Evolutionary conservation across 2,797 vertebrate genomes (phyloP).

Genomic region (Malurus leucopterus): DNA sequence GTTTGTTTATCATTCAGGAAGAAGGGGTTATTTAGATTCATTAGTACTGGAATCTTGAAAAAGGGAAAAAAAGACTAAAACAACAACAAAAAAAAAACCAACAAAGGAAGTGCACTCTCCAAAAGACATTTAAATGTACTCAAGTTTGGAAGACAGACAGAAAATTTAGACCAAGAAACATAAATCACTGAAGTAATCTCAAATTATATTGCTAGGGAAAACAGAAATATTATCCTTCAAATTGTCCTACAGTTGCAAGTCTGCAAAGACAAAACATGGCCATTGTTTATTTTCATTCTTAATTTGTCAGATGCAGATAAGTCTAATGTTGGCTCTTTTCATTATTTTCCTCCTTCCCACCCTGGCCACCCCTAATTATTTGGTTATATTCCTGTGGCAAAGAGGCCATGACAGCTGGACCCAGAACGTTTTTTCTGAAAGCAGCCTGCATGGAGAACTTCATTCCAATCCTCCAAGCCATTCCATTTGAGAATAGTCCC

Average conservation of each 20-base stretch:
- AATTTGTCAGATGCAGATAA: constrained; percentile 15
- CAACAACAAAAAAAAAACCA: background rate
- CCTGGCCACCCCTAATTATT: background rate
- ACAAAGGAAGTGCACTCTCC: constrained; percentile 27
- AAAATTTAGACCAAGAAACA: constrained; percentile 26
- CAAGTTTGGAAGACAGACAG: constrained; percentile 30
- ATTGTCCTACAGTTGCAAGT: background rate
- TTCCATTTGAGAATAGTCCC: background rate
- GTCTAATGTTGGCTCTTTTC: background rate
- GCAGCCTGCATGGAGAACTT: background rate
- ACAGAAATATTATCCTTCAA: constrained; percentile 12
- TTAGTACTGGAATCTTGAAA: constrained; percentile 35
- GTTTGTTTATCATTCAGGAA: constrained; percentile 28
- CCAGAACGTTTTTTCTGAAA: background rate
- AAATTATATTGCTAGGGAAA: constrained; percentile 2
- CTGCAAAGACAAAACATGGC: background rate
- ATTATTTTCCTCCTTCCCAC: background rate
- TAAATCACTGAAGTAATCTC: constrained; percentile 25
- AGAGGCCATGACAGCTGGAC: background rate
- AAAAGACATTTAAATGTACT: constrained; percentile 7
- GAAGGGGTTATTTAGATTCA: constrained; percentile 38
- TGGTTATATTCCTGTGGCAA: constrained; percentile 14
- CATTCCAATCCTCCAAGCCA: background rate
- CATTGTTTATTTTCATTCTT: background rate
- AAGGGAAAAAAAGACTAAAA: background rate